Base-by-base conservation (phyloP, 2,113 vertebrate genomes). In the Platycercus adscitus region DNA sequence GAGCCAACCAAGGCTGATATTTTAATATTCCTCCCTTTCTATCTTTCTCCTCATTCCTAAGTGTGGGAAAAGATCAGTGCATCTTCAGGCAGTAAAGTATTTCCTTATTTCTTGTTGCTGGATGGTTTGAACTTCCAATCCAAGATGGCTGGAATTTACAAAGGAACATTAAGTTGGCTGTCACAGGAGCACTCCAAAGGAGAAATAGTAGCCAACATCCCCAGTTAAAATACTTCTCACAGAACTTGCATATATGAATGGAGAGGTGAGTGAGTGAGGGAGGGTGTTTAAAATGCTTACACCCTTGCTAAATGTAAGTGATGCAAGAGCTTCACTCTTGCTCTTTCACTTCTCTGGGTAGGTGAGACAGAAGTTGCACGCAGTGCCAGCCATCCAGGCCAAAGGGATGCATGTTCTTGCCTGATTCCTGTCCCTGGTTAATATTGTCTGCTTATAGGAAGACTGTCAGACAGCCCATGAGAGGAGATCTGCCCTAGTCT, bases 21-120 rank as follows among this genome's bases (percentile, higher is more conserved):
- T 11, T 39, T 31, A 17, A n/a, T 49, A 5, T 21, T 60, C 0
- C 1, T 11, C 0, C 1, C 3, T 53, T 14, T 37, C 13, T 0
- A 17, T n/a, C 10, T 56, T 37, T 53, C 5, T 66, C 3, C 13
- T 46, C 3, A 0, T 44, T 56, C 33, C 8, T 6, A 26, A 52
- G 4, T 9, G 3, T 17, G 12, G 24, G 43, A 8, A 20, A 56
- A 68, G 4, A n/a, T 26, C 7, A 3, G 12, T 64, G 39, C 0
- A 0, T 23, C 10, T 35, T 75, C 20, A 61, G 55, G 49, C 18
- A 20, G 28, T 33, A 28, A 44, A 31, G 39, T 3, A 15, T 37
- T 64, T 49, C 12, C 6, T 39, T 53, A 18, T 53, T 64, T 87
- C 7, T 33, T 3, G 6, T 10, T 81, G 19, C 47, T n/a, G 21